Conservation (phyloP, 2,888 invertebrate species). For the Tineola bisselliella region DNA sequence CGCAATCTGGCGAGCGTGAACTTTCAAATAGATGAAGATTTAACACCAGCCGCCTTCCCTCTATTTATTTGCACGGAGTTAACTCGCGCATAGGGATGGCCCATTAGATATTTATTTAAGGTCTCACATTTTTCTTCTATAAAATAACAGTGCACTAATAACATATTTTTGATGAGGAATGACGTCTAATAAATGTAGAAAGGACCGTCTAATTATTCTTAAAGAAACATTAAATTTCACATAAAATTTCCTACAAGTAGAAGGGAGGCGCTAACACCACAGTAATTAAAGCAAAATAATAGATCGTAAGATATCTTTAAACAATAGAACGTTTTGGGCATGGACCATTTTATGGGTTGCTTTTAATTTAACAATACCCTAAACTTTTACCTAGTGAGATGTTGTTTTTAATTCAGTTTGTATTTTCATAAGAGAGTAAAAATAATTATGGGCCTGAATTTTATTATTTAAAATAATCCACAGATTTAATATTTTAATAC, state of each 20-base stretch:
- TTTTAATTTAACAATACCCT: neutral
- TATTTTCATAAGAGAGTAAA: no score
- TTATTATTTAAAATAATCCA: no score
- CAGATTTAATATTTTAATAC: no score
- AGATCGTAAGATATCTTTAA: conserved; percentile 5
- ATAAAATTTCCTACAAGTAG: conserved; percentile 26
- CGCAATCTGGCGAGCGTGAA: conserved; percentile 8
- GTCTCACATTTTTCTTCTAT: neutral
- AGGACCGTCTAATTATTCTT: conserved; percentile 24
- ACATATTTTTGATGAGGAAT: neutral
- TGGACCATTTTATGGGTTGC: neutral
- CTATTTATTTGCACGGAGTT: conserved; percentile 1
- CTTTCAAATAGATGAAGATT: conserved; percentile 6
- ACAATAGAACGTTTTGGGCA: neutral
- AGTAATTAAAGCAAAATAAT: conserved; percentile 26
- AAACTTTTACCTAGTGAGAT: no score
- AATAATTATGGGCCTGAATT: no score
- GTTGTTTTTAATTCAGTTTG: no score
- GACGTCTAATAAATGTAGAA: neutral
- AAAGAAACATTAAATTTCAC: conserved; percentile 23
- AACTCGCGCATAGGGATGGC: neutral
- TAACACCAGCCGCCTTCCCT: neutral
- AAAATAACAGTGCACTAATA: neutral
- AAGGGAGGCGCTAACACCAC: conserved; percentile 29
- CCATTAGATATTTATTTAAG: neutral